These are phyloP conservation scores for Jordanella pulchra DNA, from an alignment of 2,797 vertebrate species.

Conservation along the genomic window DNA sequence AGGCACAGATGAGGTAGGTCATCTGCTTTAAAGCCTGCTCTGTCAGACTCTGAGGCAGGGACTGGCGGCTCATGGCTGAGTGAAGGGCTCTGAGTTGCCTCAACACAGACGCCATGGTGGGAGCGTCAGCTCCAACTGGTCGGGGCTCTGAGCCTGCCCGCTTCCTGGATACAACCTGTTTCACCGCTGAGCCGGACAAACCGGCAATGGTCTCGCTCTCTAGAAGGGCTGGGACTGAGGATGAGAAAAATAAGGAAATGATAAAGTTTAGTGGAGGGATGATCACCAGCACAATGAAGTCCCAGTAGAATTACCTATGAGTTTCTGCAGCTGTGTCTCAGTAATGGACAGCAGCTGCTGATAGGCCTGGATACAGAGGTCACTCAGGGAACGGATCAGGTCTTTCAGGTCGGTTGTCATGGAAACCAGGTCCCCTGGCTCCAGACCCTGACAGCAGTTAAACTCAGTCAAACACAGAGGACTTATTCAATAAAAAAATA, in stretches of 20 bases:
- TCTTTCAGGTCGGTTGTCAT: slow-evolving; percentile 66
- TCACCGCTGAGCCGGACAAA: slow-evolving; percentile 55
- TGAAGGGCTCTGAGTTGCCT: slow-evolving; percentile 74
- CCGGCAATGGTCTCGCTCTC: slow-evolving; percentile 83
- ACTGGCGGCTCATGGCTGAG: slow-evolving; percentile 62
- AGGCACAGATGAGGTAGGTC: slow-evolving; percentile 73
- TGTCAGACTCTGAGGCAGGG: slow-evolving; percentile 57
- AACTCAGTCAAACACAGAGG: background rate
- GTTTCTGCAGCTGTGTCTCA: slow-evolving; percentile 74
- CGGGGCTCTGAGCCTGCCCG: slow-evolving; percentile 70
- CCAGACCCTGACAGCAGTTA: slow-evolving; percentile 28
- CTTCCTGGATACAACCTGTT: slow-evolving; percentile 53
- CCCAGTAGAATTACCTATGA: slow-evolving; percentile 64
- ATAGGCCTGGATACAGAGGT: slow-evolving; percentile 83
- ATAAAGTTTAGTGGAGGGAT: background rate
- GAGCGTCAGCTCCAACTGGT: slow-evolving; percentile 23
- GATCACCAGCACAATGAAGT: background rate
- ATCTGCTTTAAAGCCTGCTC: slow-evolving; percentile 82
- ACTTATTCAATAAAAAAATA: background rate
- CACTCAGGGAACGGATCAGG: slow-evolving; percentile 64
- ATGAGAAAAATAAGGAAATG: background rate
- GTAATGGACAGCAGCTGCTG: slow-evolving; percentile 83
- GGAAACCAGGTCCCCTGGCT: slow-evolving; percentile 58
- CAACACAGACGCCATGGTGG: slow-evolving; percentile 75
- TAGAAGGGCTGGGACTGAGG: slow-evolving; percentile 79